Conservation (phyloP, 2,888 invertebrate species). For the Eupithecia abbreviata region DNA sequence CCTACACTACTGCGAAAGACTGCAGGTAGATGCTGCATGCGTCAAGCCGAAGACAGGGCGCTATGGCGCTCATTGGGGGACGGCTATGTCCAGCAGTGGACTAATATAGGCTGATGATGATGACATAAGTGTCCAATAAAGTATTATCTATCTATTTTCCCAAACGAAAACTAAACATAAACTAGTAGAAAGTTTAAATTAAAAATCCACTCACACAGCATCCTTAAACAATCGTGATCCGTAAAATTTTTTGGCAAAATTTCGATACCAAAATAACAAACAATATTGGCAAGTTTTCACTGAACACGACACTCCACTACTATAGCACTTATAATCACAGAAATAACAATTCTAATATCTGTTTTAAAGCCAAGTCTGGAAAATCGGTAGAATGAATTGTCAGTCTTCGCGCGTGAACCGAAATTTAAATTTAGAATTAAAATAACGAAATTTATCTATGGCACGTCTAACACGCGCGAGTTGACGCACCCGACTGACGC, state of each 20-base stretch:
- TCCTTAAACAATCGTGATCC: slow-evolving; percentile 19
- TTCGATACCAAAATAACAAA: slow-evolving; percentile 17
- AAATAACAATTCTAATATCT: neutral
- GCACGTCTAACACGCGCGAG: slow-evolving; percentile 42
- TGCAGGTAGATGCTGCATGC: no score
- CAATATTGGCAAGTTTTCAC: slow-evolving; percentile 21
- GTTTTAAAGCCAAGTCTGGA: neutral
- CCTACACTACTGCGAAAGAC: no score
- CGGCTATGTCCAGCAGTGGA: no score
- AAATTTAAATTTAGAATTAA: slow-evolving; percentile 45
- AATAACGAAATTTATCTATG: slow-evolving; percentile 45
- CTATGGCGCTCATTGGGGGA: no score
- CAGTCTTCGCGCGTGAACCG: slow-evolving; percentile 41
- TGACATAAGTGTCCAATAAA: no score
- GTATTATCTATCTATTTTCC: neutral
- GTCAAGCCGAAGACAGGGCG: no score
- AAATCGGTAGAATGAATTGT: slow-evolving; percentile 25
- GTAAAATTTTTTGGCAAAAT: slow-evolving; percentile 18
- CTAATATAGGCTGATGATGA: no score
- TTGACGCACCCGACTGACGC: slow-evolving; percentile 49
- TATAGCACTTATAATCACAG: neutral
- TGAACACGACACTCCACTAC: slow-evolving; percentile 16
- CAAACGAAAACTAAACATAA: neutral
- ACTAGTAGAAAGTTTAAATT: neutral
- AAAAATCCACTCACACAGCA: slow-evolving; percentile 31